Base-by-base conservation (phyloP, 2,113 vertebrate genomes). In the Sapajus apella region DNA sequence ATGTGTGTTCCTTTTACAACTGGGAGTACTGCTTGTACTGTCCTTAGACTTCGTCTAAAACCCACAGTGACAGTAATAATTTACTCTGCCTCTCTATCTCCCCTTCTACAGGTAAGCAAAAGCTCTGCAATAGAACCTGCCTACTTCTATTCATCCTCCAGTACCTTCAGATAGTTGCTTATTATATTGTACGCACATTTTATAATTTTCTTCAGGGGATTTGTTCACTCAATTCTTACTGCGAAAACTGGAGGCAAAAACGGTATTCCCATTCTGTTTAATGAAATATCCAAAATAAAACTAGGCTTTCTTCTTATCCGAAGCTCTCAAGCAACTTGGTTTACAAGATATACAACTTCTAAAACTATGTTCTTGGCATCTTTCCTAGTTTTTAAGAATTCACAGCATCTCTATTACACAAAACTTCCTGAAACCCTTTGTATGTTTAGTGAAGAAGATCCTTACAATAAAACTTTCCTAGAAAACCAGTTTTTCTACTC, bases 21-120 rank as follows among this genome's bases (percentile, higher is more conserved):
- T 6, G 21, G 37, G 0, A 14, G 1, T 0, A 61, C 20, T 40
- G 16, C 4, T 52, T 30, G 4, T 11, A 8, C 21, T 21, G 4
- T 16, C 2, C 7, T 13, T 23, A 43, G 27, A 35, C 8, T 3
- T 32, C 58, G 11, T 50, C 40, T 20, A 25, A 23, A 58, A 11
- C 1, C 2, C 35, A 58, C 12, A 61, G 1, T 5, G 2, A 56
- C 4, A 4, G 16, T 16, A 68, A 10, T 23, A 12, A 86, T 13
- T 14, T 30, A 6, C 35, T 43, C 27, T 47, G 16, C 8, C 2
- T 21, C 4, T 35, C 14, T 6, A 27, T 18, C 43, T 66, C 14
- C 5, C 47, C 11, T 61, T 47, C 40, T 70, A 32, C 37, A 80
- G 17, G 21, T 11, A 45, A n/a, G n/a, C 21, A 70, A 45, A 5